Evolutionary conservation across 2,888 invertebrate species (phyloP).

Genomic region (Xestobium rufovillosum): DNA sequence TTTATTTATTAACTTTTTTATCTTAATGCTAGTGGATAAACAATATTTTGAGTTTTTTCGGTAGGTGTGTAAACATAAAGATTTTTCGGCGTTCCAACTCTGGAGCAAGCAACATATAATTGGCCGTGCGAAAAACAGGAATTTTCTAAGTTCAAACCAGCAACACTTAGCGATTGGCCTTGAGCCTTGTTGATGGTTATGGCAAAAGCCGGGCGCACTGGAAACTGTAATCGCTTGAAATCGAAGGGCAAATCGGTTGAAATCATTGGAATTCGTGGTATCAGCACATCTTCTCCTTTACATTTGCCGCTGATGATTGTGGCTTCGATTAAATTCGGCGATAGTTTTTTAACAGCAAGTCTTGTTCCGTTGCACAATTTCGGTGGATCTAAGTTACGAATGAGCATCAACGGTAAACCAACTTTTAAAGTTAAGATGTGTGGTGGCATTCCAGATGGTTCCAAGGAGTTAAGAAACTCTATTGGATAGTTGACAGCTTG

Average conservation of each 20-base stretch:
- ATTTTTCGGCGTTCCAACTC: conserved; percentile 14
- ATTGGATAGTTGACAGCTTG: too few relatives aligned
- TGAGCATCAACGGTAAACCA: conserved; percentile 15
- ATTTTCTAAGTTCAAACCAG: too few relatives aligned
- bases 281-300: conserved; percentile 21
- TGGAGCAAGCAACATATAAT: conserved; percentile 32
- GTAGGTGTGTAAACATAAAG: conserved; percentile 9
- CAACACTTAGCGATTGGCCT: conserved; percentile 31
- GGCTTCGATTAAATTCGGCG: too few relatives aligned
- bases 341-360: conserved; percentile 14
- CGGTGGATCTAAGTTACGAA: conserved; percentile 17
- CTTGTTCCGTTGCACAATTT: conserved; percentile 17
- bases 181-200: conserved; percentile 36
- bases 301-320: conserved; percentile 17
- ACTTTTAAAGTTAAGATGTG: conserved; percentile 20
- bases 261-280: too few relatives aligned
- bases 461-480: conserved; percentile 18
- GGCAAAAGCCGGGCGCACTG: conserved; percentile 29
- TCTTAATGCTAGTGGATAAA: conserved; percentile 4
- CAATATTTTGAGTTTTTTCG: conserved; percentile 8
- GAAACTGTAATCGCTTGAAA: conserved; percentile 29
- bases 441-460: conserved; percentile 18
- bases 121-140: conserved; percentile 32
- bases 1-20: too few relatives aligned
- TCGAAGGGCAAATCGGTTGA: too few relatives aligned